Evolutionary conservation across 92 coral and sea anemone genomes (phyloP), one percentile per base, ranked within the genome.

Genomic region (Porites evermanni): DNA sequence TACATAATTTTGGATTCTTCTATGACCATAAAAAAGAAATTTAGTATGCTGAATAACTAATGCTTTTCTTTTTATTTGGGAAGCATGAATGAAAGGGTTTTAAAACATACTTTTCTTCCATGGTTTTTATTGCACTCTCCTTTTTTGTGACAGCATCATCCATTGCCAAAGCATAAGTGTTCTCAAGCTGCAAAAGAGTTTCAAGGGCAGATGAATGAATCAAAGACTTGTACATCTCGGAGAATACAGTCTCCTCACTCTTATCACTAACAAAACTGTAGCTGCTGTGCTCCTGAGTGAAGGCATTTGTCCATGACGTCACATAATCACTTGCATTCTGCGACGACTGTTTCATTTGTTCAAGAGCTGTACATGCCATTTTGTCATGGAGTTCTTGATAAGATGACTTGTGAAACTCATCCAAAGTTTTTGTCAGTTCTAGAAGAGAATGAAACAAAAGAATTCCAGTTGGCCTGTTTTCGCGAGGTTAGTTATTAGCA

Each of bases 151-250:
- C 78, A 79, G 92, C 65, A 86, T 93, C 99, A 81, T 97, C 96
- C 70, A 97, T 89, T 16, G 98, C 98, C 83, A 97, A 75, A 29
- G 99, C 99, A 88, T 97, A 97, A 51, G 98, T 91, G 68, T 92
- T 97, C 70, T 97, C 99, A 73, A 97, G 83, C 78, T 97, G 99
- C 32, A 97, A 72, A 2, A 97, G 88, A 44, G 99, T 97, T 81
- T 97, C 99, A 70, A 97, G 89, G 16, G 99, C 98, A 56, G 99
- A 86, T 24, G 99, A 95, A 75, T 95, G 98, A 50, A 95, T 95
- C 82, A 97, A 74, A 9, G 97, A 92, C 75, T 97, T 97, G 78
- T 97, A 97, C 93, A 95, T 97, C 80, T 95, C 98, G 53, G 99
- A 91, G 84, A 95, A 97, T 1, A 95, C 91, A 9, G 91, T 91